These are phyloP conservation scores for Notiomystis cincta DNA, from an alignment of 2,113 vertebrate genomes.

Conservation along the genomic window DNA sequence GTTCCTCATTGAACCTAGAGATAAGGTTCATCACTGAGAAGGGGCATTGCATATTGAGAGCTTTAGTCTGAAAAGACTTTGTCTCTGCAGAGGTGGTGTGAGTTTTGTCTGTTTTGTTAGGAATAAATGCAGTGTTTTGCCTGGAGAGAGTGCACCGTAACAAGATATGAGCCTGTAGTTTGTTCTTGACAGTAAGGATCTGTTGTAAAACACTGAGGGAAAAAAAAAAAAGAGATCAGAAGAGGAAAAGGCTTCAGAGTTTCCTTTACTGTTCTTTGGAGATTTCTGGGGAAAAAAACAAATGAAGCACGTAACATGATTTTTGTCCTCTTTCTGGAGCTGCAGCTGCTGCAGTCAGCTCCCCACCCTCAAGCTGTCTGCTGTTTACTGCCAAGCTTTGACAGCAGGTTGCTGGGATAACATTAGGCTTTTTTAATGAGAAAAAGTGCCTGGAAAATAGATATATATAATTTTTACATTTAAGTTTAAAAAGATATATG, in stretches of 20 bases:
- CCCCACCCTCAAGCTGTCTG: not conserved
- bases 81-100: not conserved
- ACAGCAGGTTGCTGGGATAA: not conserved
- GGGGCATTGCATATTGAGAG: not conserved
- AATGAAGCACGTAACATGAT: not conserved
- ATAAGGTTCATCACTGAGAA: not conserved
- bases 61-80: not conserved
- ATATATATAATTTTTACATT: not conserved
- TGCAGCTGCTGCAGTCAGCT: not conserved
- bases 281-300: not conserved
- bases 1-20: not conserved
- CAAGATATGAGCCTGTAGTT: not conserved
- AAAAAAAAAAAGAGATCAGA: not conserved
- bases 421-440: not conserved
- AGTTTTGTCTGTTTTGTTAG: not conserved
- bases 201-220: not conserved
- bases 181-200: not conserved
- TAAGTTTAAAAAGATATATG: not conserved
- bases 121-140: not conserved
- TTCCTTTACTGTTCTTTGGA: not conserved
- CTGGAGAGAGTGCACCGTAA: not conserved
- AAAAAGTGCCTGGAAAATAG: not conserved
- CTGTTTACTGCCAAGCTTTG: not conserved
- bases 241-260: not conserved
- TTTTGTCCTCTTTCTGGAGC: slow-evolving; percentile 15